These are phyloP conservation scores for Pyxicephalus adspersus DNA, from an alignment of 2,113 vertebrate genomes.

Conservation along the genomic window DNA sequence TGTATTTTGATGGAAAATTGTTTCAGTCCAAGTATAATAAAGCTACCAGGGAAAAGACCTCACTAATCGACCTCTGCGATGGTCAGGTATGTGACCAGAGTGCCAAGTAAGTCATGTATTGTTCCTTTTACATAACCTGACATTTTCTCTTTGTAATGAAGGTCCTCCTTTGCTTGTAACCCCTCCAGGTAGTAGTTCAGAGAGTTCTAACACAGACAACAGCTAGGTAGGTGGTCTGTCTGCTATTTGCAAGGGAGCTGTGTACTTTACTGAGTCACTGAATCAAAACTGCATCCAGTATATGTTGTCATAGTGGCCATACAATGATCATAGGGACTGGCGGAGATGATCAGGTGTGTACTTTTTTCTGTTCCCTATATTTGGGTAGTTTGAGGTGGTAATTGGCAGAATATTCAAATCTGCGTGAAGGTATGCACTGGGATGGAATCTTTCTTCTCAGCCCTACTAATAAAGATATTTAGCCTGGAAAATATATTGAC, in stretches of 20 bases:
- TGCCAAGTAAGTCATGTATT: not conserved
- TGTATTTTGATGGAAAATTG: conserved; percentile 96
- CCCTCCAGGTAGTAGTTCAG: not conserved
- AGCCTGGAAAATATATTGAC: too few relatives aligned
- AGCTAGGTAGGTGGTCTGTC: too few relatives aligned
- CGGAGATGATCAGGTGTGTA: too few relatives aligned
- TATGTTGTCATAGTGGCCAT: not conserved
- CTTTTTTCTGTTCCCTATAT: too few relatives aligned
- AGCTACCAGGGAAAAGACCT: conserved; percentile 90
- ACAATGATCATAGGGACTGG: too few relatives aligned
- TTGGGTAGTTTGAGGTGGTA: too few relatives aligned
- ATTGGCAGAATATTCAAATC: too few relatives aligned
- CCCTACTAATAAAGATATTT: too few relatives aligned
- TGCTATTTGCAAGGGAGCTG: too few relatives aligned
- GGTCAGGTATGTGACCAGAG: conserved; percentile 84
- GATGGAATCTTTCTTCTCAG: too few relatives aligned
- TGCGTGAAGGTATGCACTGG: too few relatives aligned
- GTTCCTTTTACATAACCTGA: not conserved
- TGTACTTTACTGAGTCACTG: not conserved
- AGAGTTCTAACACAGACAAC: not conserved
- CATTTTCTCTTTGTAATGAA: not conserved
- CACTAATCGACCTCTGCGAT: conserved; percentile 98
- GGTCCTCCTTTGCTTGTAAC: not conserved
- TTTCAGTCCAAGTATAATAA: conserved; percentile 92
- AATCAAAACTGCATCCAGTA: not conserved